These are phyloP conservation scores for Piezodorus guildinii DNA, from an alignment of 1,140 invertebrate genomes.

Conservation along the genomic window DNA sequence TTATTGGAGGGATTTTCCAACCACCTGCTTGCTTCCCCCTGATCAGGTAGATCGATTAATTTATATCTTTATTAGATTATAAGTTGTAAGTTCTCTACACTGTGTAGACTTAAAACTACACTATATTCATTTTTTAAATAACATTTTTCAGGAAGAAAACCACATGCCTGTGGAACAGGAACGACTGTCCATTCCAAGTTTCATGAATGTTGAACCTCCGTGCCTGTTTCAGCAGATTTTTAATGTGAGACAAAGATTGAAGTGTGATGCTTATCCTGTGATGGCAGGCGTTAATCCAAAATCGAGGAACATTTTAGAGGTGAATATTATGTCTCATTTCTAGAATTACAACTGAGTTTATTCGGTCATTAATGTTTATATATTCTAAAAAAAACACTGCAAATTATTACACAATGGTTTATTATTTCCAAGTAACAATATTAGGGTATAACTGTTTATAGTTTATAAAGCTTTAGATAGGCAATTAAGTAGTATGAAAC, in stretches of 20 bases:
- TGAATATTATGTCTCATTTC: conserved; percentile 27
- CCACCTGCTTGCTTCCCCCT: conserved; percentile 36
- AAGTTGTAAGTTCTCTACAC: too few relatives aligned
- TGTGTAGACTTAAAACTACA: too few relatives aligned
- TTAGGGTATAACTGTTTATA: too few relatives aligned
- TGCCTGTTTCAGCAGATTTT: conserved; percentile 49
- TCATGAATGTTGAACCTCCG: conserved; percentile 49
- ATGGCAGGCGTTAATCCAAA: conserved; percentile 49
- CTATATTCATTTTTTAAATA: too few relatives aligned
- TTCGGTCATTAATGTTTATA: too few relatives aligned
- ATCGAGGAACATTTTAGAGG: conserved; percentile 58
- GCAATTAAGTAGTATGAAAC: too few relatives aligned
- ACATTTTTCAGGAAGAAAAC: conserved; percentile 7
- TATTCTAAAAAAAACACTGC: too few relatives aligned
- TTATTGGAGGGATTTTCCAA: conserved; percentile 79
- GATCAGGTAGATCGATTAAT: not conserved
- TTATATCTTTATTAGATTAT: too few relatives aligned
- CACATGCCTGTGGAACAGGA: conserved; percentile 44
- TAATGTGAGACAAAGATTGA: not conserved
- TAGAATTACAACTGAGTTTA: too few relatives aligned
- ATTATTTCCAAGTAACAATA: too few relatives aligned
- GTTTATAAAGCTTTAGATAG: too few relatives aligned
- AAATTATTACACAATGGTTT: too few relatives aligned
- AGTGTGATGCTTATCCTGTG: conserved; percentile 2
- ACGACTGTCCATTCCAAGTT: conserved; percentile 47